Conservation (phyloP, 2,113 vertebrate species). For the Pungitius pungitius region DNA sequence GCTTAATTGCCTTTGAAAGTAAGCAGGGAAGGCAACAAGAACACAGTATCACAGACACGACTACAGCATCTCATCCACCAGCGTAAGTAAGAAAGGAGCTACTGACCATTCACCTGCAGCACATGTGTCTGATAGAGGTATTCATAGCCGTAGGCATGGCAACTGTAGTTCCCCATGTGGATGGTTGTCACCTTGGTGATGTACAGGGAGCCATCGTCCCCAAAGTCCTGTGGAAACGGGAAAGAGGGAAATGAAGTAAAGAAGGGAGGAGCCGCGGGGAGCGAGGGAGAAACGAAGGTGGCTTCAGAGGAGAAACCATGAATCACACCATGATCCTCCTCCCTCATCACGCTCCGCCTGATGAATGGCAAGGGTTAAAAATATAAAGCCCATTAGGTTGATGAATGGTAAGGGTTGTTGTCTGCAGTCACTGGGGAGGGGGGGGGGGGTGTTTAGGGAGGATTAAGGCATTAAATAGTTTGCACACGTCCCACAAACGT, state of each 20-base stretch:
- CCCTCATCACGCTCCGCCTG: slow-evolving; percentile 69
- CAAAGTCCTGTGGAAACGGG: slow-evolving; percentile 89
- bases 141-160: slow-evolving; percentile 93
- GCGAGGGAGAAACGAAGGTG: slow-evolving; percentile 36
- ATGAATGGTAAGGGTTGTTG: slow-evolving; percentile 79
- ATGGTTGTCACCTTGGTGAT: slow-evolving; percentile 98
- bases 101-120: slow-evolving; percentile 99
- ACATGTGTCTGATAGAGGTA: slow-evolving; percentile 94
- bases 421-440: slow-evolving; percentile 68
- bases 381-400: slow-evolving; percentile 83
- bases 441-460: slow-evolving; percentile 72
- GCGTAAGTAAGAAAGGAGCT: slow-evolving; percentile 75
- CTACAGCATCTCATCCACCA: slow-evolving; percentile 5
- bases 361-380: slow-evolving; percentile 85
- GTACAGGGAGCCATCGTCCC: slow-evolving; percentile 94
- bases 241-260: slow-evolving; percentile 29
- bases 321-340: slow-evolving; percentile 77
- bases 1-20: background rate
- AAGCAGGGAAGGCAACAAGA: background rate
- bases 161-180: slow-evolving; percentile 98
- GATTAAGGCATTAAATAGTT: slow-evolving; percentile 81
- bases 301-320: slow-evolving; percentile 68
- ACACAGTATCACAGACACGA: slow-evolving; percentile 13
- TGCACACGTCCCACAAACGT: slow-evolving; percentile 51
- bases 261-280: slow-evolving; percentile 43